A percentile compares a stretch with the other conserved stretches of the same genome.
phyloP scores from a whole-genome alignment of 1,140 invertebrate species.

The Lerema accius region DNA sequence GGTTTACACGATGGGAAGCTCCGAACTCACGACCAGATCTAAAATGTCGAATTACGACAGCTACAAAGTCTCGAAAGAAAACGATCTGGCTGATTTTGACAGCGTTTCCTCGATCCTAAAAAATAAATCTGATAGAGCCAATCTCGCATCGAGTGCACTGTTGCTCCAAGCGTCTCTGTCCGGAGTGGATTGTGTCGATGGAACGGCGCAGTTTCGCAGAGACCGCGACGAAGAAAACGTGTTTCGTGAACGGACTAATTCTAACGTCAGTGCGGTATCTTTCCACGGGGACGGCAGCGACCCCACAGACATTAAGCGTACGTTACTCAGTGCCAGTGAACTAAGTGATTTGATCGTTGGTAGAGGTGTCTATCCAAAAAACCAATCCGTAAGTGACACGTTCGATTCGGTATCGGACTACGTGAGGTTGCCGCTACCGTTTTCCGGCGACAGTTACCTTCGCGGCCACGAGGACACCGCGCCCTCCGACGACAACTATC shows the following conservation, averaged over 20 bases:
- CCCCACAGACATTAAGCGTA: slow-evolving; percentile 90
- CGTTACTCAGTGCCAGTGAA: slow-evolving; percentile 89
- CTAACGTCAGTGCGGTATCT: slow-evolving; percentile 89
- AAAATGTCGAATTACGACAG: slow-evolving; percentile 81
- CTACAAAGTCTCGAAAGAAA: slow-evolving; percentile 76
- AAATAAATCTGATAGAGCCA: slow-evolving; percentile 66
- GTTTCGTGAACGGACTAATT: slow-evolving; percentile 88
- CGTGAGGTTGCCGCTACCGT: slow-evolving; percentile 90
- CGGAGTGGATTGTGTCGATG: slow-evolving; percentile 82
- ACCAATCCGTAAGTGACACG: slow-evolving; percentile 91
- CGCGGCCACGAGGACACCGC: slow-evolving; percentile 81
- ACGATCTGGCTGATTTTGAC: slow-evolving; percentile 76
- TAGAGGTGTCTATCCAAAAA: slow-evolving; percentile 88
- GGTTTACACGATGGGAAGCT: slow-evolving; percentile 89
- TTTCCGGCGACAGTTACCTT: slow-evolving; percentile 83
- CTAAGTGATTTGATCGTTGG: slow-evolving; percentile 92
- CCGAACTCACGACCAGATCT: slow-evolving; percentile 83
- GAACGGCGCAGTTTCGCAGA: slow-evolving; percentile 53
- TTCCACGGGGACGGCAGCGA: slow-evolving; percentile 94
- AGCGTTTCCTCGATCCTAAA: slow-evolving; percentile 77
- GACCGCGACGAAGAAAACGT: slow-evolving; percentile 60
- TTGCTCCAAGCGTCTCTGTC: slow-evolving; percentile 50
- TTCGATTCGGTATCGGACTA: slow-evolving; percentile 95
- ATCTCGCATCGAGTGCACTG: slow-evolving; percentile 46
- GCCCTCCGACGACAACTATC: slow-evolving; percentile 79